Percentiles rank a stretch among this genome's conserved stretches.
These are phyloP conservation scores for Clamator glandarius DNA, from an alignment of 2,797 vertebrate genomes.

Conservation along the genomic window DNA sequence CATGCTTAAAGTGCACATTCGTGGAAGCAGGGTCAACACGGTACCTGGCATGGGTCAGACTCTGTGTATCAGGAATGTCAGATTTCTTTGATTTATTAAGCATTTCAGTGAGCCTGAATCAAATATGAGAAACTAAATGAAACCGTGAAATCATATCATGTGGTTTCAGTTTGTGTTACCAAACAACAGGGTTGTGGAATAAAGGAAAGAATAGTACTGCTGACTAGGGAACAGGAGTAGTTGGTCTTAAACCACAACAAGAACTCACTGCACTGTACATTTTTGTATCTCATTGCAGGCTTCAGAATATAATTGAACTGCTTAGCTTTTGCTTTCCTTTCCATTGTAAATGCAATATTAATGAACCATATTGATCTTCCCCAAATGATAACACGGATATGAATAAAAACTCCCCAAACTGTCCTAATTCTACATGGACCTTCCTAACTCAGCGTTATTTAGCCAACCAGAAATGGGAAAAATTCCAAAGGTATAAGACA, in stretches of 20 bases:
- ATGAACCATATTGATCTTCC: conserved; percentile 3
- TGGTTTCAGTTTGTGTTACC: background rate
- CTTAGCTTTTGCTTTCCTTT: conserved; percentile 6
- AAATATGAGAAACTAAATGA: background rate
- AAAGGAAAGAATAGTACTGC: background rate
- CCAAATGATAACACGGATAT: background rate
- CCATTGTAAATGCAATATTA: conserved; percentile 30
- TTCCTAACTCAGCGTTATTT: background rate
- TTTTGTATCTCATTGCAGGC: background rate
- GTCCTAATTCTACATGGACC: background rate
- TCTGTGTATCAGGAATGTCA: background rate
- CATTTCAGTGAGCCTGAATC: background rate
- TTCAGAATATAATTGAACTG: background rate
- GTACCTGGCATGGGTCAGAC: background rate
- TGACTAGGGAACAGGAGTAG: background rate
- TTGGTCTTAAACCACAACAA: background rate
- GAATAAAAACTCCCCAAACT: background rate
- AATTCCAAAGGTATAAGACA: background rate
- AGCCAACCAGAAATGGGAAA: background rate
- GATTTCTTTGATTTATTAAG: background rate
- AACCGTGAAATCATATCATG: background rate
- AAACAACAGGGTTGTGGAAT: background rate
- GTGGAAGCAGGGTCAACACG: background rate
- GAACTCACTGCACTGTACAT: background rate
- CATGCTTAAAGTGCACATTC: background rate